Base-by-base conservation (phyloP, 2,888 invertebrate species). In the Cantharis nigra region DNA sequence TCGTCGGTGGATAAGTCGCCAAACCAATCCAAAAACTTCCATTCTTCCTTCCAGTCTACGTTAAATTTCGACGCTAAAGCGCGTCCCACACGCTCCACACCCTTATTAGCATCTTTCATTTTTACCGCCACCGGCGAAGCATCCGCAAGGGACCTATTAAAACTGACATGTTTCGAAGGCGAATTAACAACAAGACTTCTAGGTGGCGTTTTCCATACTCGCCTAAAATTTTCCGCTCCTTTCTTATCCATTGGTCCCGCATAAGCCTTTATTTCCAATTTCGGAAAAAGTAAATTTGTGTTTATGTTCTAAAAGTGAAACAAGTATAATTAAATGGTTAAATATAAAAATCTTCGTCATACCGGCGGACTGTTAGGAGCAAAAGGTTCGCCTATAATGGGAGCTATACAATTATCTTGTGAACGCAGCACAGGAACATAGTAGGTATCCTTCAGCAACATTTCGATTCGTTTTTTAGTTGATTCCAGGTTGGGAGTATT, bases 181-280 rank as follows among this genome's bases (percentile, higher is more conserved):
- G 78, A 80, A 33, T 83, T 84, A 49, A 49, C 49, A 13, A 49
- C 49, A 16, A 85, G 74, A 3, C 82, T 82, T 9, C 94, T 90
- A 0, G 96, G 95, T 9, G 96, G 96, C 0, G 95, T 96, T 89
- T 95, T 96, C 96, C 96, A 97, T 71, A 93, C 91, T 76, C 92
- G 93, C 9, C 94, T 91, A 88, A 97, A 96, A 76, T 88, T 89
- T 11, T 91, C 89, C 0, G 97, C 97, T 73, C 92, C 91, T 13
- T 90, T 89, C 79, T 93, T 93, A 63, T 92, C 92, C 97, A 98
- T 97, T 16, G 98, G 98, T 0, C 98, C 98, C 9, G 97, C 98
- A 89, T 94, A 94, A 0, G 97, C 98, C 84, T 92, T 92, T 81
- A 96, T 94, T 90, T 95, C 94, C 82, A 94, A 87, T 69, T 93